These are phyloP conservation scores for Diplogasteroides magnus DNA, from an alignment of 1,140 invertebrate species.

Conservation along the genomic window DNA sequence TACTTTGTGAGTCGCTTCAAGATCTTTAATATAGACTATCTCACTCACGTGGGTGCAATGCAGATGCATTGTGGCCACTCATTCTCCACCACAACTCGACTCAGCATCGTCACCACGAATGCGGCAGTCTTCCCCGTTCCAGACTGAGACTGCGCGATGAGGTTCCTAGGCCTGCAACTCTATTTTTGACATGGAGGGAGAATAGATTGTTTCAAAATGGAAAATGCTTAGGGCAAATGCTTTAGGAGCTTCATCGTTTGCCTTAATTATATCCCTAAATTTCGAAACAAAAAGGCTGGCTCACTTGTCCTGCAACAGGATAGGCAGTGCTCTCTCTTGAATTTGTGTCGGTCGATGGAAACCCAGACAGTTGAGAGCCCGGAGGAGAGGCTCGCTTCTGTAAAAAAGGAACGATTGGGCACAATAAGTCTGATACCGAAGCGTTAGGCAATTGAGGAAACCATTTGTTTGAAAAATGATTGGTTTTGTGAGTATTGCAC, in stretches of 20 bases:
- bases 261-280: not conserved
- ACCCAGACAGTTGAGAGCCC: constrained; percentile 90
- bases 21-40: too few relatives aligned
- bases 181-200: too few relatives aligned
- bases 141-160: constrained; percentile 97
- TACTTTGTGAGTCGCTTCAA: too few relatives aligned
- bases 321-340: constrained; percentile 88
- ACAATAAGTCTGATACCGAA: too few relatives aligned
- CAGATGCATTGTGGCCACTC: constrained; percentile 79
- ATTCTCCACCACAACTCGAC: constrained; percentile 73
- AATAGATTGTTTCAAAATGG: too few relatives aligned
- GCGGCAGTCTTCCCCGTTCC: constrained; percentile 98
- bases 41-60: constrained; percentile 90
- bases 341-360: constrained; percentile 96
- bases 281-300: not conserved
- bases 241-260: too few relatives aligned
- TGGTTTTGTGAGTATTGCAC: too few relatives aligned
- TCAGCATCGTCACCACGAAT: constrained; percentile 91
- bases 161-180: constrained; percentile 83
- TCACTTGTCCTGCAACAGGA: constrained; percentile 77
- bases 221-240: too few relatives aligned
- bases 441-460: too few relatives aligned
- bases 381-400: constrained; percentile 62
- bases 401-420: too few relatives aligned
- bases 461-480: too few relatives aligned